phyloP scores from a whole-genome alignment of 2,113 vertebrate species.

The Takifugu bimaculatus region DNA sequence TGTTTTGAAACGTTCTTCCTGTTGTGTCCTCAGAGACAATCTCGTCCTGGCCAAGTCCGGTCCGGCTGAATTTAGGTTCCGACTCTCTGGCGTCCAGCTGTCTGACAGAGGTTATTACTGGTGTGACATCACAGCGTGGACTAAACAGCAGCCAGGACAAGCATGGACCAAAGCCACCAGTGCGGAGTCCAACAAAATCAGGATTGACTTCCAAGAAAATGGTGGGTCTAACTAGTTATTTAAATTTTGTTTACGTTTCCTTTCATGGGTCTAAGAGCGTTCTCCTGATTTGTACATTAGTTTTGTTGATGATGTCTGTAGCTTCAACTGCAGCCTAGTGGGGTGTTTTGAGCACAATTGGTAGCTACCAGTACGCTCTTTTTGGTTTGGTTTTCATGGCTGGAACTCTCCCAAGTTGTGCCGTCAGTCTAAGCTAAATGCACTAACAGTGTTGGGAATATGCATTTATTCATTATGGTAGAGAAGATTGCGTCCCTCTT shows the following conservation, averaged over 20 bases:
- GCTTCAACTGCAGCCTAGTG: no score
- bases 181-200: constrained; percentile 84
- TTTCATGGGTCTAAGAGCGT: not conserved
- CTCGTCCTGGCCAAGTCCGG: constrained; percentile 87
- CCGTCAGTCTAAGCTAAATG: no score
- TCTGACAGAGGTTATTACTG: constrained; percentile 87
- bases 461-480: no score
- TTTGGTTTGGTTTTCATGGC: no score
- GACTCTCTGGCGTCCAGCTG: constrained; percentile 85
- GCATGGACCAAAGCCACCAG: constrained; percentile 80
- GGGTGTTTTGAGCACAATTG: no score
- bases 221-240: constrained; percentile 68
- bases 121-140: constrained; percentile 88
- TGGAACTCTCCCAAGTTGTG: no score
- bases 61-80: constrained; percentile 85
- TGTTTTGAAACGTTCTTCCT: not conserved
- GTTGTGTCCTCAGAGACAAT: constrained; percentile 66
- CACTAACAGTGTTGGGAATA: no score
- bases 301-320: no score
- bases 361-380: no score
- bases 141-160: constrained; percentile 73
- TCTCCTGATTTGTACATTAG: no score
- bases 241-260: not conserved
- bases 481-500: no score
- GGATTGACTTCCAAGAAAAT: constrained; percentile 85